Percentiles rank a stretch among this genome's conserved stretches.
Evolutionary conservation across 2,888 invertebrate species (phyloP).

Genomic region (Macroteleia sp.): DNA sequence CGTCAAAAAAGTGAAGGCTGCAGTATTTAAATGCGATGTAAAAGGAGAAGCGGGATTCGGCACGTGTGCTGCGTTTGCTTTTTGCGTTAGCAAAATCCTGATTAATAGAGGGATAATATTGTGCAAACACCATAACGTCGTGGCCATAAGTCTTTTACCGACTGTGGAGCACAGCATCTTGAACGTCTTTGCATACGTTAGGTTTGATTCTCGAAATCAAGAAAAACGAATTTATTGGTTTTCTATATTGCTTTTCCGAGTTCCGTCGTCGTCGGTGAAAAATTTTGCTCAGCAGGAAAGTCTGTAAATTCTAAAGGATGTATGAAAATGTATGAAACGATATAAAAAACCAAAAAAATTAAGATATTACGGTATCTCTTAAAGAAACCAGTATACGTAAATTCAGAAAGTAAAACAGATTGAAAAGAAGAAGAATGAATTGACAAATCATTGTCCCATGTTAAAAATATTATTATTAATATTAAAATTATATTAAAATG

Average conservation of each 20-base stretch:
- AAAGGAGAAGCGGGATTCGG: constrained; percentile 47
- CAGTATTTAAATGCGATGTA: constrained; percentile 61
- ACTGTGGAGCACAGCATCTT: constrained; percentile 63
- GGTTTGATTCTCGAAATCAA: constrained; percentile 16
- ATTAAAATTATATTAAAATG: too few species aligned
- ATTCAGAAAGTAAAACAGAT: too few species aligned
- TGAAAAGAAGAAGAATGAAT: too few species aligned
- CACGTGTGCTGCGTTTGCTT: constrained; percentile 54
- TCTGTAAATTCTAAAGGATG: too few species aligned
- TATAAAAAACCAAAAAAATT: too few species aligned
- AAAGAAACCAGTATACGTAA: too few species aligned
- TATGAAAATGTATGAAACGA: too few species aligned
- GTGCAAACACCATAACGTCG: constrained; percentile 75
- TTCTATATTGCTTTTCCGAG: not conserved
- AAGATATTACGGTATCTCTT: too few species aligned
- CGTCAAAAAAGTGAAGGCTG: constrained; percentile 23
- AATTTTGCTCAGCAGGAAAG: too few species aligned
- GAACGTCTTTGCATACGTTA: constrained; percentile 44
- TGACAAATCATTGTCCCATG: too few species aligned
- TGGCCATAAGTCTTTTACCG: constrained; percentile 70
- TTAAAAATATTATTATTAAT: too few species aligned
- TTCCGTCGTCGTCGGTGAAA: not conserved
- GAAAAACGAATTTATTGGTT: constrained; percentile 29
- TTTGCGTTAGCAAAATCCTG: constrained; percentile 72
- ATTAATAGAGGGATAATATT: constrained; percentile 80